A percentile compares a stretch with the other conserved stretches of the same genome.
phyloP scores from a whole-genome alignment of 2,797 vertebrate genomes.

The Erpetoichthys calabaricus region DNA sequence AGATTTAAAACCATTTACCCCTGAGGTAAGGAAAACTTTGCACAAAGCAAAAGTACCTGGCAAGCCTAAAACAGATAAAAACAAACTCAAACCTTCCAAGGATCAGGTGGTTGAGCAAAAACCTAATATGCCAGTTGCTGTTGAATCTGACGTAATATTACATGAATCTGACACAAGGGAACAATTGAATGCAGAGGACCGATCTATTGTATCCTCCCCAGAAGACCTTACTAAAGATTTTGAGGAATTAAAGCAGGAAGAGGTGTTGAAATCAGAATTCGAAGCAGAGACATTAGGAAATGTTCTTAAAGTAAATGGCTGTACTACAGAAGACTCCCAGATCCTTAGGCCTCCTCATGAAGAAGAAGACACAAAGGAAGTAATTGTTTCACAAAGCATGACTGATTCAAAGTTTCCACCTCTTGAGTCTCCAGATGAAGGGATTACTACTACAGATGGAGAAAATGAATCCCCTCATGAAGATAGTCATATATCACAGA shows the following conservation, averaged over 20 bases:
- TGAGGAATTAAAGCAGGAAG: slow-evolving; percentile 74
- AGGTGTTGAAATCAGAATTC: slow-evolving; percentile 23
- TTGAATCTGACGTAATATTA: slow-evolving; percentile 33
- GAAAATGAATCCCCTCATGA: slow-evolving; percentile 35
- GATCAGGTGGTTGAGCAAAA: slow-evolving; percentile 56
- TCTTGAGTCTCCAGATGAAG: slow-evolving; percentile 37
- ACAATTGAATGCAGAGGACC: slow-evolving; percentile 48
- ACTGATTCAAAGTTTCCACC: slow-evolving; percentile 34
- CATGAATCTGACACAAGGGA: slow-evolving; percentile 21
- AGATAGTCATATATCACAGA: slow-evolving; percentile 22
- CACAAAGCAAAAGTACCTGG: slow-evolving; percentile 82
- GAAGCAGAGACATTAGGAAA: slow-evolving; percentile 23
- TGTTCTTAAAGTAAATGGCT: slow-evolving; percentile 16
- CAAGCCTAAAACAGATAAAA: slow-evolving; percentile 72
- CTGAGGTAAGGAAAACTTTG: slow-evolving; percentile 88
- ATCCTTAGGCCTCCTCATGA: slow-evolving; percentile 28
- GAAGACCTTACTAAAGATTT: slow-evolving; percentile 96
- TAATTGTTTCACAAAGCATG: slow-evolving; percentile 21
- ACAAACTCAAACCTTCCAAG: slow-evolving; percentile 56
- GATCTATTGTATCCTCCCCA: slow-evolving; percentile 73
- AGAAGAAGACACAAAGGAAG: slow-evolving; percentile 33
- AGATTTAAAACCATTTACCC: slow-evolving; percentile 87
- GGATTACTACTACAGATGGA: slow-evolving; percentile 24
- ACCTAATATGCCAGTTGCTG: slow-evolving; percentile 26
- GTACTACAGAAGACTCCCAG: slow-evolving; percentile 17